Base-by-base conservation (phyloP, 1,140 invertebrate genomes). In the Vanessa tameamea region DNA sequence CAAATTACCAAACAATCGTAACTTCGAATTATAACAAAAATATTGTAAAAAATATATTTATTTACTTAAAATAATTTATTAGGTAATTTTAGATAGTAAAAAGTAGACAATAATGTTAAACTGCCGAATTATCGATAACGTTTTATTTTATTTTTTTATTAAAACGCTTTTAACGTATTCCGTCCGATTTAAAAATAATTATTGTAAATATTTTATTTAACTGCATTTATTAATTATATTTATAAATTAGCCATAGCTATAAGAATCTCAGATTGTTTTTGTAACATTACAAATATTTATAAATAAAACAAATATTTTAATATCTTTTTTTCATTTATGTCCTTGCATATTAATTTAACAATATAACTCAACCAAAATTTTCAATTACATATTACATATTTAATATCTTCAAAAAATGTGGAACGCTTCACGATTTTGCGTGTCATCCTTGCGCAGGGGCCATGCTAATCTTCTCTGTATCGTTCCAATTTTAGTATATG, bases 391-490 rank as follows among this genome's bases (percentile, higher is more conserved):
- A 15, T 51, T 2, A 51, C 5, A 9, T n/a, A n/a, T n/a, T 23
- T 55, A 20, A n/a, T 26, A 26, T 57, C 53, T 12, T 1, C 57
- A 84, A 85, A 85, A 83, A 85, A 85, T 85, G 82, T 85, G 82
- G 81, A 84, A 86, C 82, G 84, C 82, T 86, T 86, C 84, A 84
- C 84, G 82, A 86, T 86, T 84, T 84, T 86, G 84, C 84, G 84
- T 86, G 81, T 84, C 84, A 86, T 83, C 84, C 83, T 85, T 85
- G 83, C 83, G 83, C 83, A 85, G 83, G 83, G 83, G 82, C 84
- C 84, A 86, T 84, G 82, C 82, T 84, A 82, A 85, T 84, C 81
- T 85, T 85, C 82, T 85, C 84, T 85, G 84, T 85, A 85, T 84
- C 81, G 78, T 85, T 85, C 83, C 81, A 84, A 84, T 84, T 76